Evolutionary conservation across 37 sponge, comb jelly and placozoan genomes (phyloP).

Genomic region (Cladorhizidae sp.): DNA sequence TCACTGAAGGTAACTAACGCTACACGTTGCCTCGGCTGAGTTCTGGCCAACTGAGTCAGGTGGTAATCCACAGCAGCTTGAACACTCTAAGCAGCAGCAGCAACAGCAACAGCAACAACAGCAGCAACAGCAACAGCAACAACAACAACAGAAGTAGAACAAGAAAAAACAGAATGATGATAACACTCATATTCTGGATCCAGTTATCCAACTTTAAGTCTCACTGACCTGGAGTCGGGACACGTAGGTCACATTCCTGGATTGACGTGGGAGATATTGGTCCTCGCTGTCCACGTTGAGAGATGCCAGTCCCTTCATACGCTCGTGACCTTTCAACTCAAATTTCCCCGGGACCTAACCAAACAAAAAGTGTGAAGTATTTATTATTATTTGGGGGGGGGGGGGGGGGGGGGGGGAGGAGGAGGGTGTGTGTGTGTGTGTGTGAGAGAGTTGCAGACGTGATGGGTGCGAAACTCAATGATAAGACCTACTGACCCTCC

Average conservation of each 20-base stretch:
- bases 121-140: too few relatives aligned
- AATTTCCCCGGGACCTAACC: constrained; percentile 70
- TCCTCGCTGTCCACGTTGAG: constrained; percentile 41
- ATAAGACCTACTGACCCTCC: too few relatives aligned
- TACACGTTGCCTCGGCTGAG: constrained; percentile 60
- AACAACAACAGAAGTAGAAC: not conserved
- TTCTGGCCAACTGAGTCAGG: constrained; percentile 40
- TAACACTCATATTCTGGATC: not conserved
- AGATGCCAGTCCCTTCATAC: constrained; percentile 10
- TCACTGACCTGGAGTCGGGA: constrained; percentile 71
- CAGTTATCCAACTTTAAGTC: not conserved
- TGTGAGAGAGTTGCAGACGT: too few relatives aligned
- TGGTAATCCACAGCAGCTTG: constrained; percentile 90
- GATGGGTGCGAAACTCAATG: too few relatives aligned
- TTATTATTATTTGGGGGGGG: too few relatives aligned
- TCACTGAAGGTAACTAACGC: constrained; percentile 81
- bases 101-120: too few relatives aligned
- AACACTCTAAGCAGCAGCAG: constrained; percentile 48
- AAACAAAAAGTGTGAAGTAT: not conserved
- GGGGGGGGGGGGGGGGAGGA: too few relatives aligned
- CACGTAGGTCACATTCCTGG: constrained; percentile 73
- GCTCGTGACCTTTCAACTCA: constrained; percentile 61
- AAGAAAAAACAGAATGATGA: not conserved
- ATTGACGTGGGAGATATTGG: constrained; percentile 58
- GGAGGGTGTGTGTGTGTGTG: too few relatives aligned